phyloP scores from a whole-genome alignment of 2,888 invertebrate species.

The Reticulitermes lucifugus region DNA sequence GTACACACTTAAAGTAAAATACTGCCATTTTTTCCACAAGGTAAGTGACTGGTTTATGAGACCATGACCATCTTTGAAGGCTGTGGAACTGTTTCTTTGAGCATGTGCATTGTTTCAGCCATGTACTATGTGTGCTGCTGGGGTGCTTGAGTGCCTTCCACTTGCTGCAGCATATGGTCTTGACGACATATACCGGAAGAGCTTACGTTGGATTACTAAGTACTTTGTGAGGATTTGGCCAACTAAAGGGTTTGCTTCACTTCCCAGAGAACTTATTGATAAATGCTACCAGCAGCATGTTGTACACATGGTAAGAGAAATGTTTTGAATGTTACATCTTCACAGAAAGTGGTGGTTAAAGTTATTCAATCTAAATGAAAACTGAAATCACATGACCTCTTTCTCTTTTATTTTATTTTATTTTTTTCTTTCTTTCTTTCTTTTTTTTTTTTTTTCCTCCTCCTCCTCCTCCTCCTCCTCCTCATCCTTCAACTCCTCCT shows the following conservation, averaged over 20 bases:
- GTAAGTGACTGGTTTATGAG: conserved; percentile 62
- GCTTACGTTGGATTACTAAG: conserved; percentile 87
- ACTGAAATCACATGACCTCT: too few relatives aligned
- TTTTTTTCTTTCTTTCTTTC: too few relatives aligned
- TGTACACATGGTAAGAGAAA: conserved; percentile 74
- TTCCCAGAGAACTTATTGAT: conserved; percentile 85
- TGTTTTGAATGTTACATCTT: neutral
- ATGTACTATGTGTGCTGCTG: conserved; percentile 87
- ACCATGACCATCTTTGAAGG: conserved; percentile 6
- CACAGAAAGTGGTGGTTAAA: too few relatives aligned
- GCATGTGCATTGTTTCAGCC: conserved; percentile 71
- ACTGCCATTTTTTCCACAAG: conserved; percentile 95
- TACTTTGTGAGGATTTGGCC: conserved; percentile 93
- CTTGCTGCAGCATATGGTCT: conserved; percentile 87
- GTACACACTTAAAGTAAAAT: conserved; percentile 86
- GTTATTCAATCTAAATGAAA: too few relatives aligned
- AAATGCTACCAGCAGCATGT: conserved; percentile 87
- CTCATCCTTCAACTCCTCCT: too few relatives aligned
- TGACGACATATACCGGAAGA: conserved; percentile 88
- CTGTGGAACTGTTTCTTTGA: neutral
- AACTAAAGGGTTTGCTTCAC: conserved; percentile 86
- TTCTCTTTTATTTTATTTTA: too few relatives aligned
- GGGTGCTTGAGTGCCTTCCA: conserved; percentile 88
- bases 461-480: too few relatives aligned
- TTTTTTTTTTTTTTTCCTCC: too few relatives aligned